These are phyloP conservation scores for Chrysocyon brachyurus DNA, from an alignment of 2,797 vertebrate genomes.

Conservation along the genomic window DNA sequence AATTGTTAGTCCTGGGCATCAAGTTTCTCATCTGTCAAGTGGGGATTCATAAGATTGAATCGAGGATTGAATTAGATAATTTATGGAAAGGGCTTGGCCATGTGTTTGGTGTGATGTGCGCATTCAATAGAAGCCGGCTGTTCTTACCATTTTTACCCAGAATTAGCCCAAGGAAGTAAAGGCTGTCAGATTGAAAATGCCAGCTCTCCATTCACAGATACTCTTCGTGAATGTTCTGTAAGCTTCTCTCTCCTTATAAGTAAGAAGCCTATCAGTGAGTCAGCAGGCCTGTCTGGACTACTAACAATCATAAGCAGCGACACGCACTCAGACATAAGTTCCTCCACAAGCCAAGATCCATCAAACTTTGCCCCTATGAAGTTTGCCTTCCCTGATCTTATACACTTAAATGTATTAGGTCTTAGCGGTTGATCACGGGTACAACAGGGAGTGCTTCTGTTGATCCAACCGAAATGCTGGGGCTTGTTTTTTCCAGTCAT, in stretches of 20 bases:
- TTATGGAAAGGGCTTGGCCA: not conserved
- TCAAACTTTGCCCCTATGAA: not conserved
- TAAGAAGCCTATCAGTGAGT: not conserved
- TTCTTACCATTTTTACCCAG: not conserved
- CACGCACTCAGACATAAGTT: not conserved
- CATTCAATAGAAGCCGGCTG: not conserved
- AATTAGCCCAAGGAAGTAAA: not conserved
- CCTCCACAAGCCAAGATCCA: not conserved
- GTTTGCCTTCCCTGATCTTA: not conserved
- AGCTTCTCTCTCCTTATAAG: not conserved
- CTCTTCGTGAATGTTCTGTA: not conserved
- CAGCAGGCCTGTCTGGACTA: not conserved
- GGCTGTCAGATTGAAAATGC: not conserved
- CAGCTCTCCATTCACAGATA: not conserved
- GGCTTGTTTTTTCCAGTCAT: not conserved
- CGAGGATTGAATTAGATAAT: constrained; percentile 10
- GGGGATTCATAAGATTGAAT: not conserved
- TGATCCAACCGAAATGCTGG: not conserved
- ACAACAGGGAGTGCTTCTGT: not conserved
- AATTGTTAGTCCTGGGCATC: not conserved
- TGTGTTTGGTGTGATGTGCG: not conserved
- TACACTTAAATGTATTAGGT: too few relatives aligned
- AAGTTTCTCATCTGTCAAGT: constrained; percentile 18
- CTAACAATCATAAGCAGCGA: not conserved
- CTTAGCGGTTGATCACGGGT: not conserved